A percentile compares a stretch with the other conserved stretches of the same genome.
Evolutionary conservation across 2,113 vertebrate genomes (phyloP).

Genomic region (Pao palembangensis): DNA sequence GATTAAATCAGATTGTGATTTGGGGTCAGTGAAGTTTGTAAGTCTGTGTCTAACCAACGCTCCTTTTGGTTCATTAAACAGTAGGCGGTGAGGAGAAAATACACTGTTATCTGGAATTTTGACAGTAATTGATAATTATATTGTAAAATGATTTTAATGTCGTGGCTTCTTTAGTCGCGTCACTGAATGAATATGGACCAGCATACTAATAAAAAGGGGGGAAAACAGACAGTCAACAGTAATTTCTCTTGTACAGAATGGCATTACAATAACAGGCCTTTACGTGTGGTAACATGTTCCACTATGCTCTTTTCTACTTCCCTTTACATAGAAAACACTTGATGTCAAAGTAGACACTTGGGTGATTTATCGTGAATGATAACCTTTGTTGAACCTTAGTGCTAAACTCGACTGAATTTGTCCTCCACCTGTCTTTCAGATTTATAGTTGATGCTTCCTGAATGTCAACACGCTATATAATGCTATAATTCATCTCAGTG

Average conservation of each 20-base stretch:
- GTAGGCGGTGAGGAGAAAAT: not conserved
- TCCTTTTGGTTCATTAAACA: not conserved
- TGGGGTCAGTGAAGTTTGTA: constrained; percentile 20
- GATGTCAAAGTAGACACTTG: constrained; percentile 1
- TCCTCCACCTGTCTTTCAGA: constrained; percentile 20
- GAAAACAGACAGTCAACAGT: not conserved
- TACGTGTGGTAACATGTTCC: not conserved
- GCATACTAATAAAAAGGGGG: too few relatives aligned
- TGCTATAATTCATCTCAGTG: constrained; percentile 14
- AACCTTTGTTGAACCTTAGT: constrained; percentile 11
- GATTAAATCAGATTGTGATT: constrained; percentile 23
- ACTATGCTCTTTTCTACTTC: not conserved
- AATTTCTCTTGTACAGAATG: not conserved
- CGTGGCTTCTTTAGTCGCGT: not conserved
- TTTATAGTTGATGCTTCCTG: constrained; percentile 4
- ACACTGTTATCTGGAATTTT: constrained; percentile 1
- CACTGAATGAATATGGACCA: too few relatives aligned
- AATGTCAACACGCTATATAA: constrained; percentile 7
- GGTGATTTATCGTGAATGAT: not conserved
- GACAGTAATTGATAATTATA: not conserved
- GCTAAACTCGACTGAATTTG: constrained; percentile 21
- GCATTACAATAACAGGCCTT: not conserved
- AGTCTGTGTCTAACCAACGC: not conserved
- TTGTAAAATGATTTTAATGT: not conserved
- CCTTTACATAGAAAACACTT: constrained; percentile 8